Evolutionary conservation across 2,888 invertebrate genomes (phyloP).

Genomic region (Athetis lepigone): DNA sequence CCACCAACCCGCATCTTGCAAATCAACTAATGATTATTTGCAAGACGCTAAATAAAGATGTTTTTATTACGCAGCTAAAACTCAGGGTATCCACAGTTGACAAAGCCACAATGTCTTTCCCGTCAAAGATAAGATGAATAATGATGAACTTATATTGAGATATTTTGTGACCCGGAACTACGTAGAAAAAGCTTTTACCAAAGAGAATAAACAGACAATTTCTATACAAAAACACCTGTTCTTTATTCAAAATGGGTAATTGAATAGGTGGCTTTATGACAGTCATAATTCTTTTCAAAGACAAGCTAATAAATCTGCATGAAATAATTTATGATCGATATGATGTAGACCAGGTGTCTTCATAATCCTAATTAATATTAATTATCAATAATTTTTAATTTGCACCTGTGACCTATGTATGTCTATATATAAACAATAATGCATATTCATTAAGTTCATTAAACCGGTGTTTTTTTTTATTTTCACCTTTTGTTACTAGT

Average conservation of each 20-base stretch:
- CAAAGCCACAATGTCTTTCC: not conserved
- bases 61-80: too few species aligned
- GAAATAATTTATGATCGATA: not conserved
- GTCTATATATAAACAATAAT: slow-evolving; percentile 2
- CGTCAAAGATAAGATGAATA: not conserved
- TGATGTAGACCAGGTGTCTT: slow-evolving; percentile 18
- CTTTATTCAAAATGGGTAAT: too few species aligned
- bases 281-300: not conserved
- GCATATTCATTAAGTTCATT: slow-evolving; percentile 1
- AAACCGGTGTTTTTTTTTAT: not conserved
- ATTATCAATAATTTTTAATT: slow-evolving; percentile 4
- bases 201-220: not conserved
- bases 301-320: not conserved
- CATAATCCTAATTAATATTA: slow-evolving; percentile 12
- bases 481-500: not conserved
- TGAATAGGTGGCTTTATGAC: slow-evolving; percentile 2
- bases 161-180: slow-evolving; percentile 8
- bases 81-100: not conserved
- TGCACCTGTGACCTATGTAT: slow-evolving; percentile 5
- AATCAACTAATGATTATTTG: too few species aligned
- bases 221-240: too few species aligned
- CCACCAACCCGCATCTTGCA: too few species aligned
- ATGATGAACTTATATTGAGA: too few species aligned
- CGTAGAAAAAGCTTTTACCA: not conserved
- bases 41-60: too few species aligned